Base-by-base conservation (phyloP, 2,113 vertebrate species). In the Miniopterus natalensis region DNA sequence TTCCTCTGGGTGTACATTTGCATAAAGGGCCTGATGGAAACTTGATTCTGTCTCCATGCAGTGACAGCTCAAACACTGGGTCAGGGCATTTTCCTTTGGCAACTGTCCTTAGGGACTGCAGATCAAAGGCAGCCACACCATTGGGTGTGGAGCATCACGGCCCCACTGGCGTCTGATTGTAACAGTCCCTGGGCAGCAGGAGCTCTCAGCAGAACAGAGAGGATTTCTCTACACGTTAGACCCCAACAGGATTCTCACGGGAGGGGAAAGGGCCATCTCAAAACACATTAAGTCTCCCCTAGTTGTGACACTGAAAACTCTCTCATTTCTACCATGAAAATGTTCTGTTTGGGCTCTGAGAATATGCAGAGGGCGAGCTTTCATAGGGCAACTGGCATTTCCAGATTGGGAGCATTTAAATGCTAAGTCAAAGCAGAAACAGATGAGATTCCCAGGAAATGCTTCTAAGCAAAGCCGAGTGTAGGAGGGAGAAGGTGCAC, bases 281-380 rank as follows among this genome's bases (percentile, higher is more conserved):
- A 47, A 92, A 55, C 51, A 92, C 61, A 49, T n/a, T 31, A 88
- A 36, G 31, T 47, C 59, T 65, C 47, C 23, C 77, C 42, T n/a
- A 63, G 21, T 13, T 47, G 20, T 40, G 40, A 85, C 53, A 84
- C 27, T 2, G 10, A 86, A 74, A 79, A 80, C 71, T 45, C 15
- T 95, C 73, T 85, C 31, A 20, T 73, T 95, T 77, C 92, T 70
- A 42, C 11, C 29, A 53, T 3, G 40, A 81, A 51, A 89, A 83
- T 70, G 27, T 66, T 84, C 90, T 85, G 25, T 74, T 47, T 94
- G 13, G 45, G 31, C 73, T 90, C 66, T 66, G n/a, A 75, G 40
- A 88, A 18, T 45, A 87, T 6, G 14, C 45, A 88, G 49, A 95
- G 63, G 55, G 18, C 23, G 90, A 66, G 31, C 15, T 29, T 90